These are phyloP conservation scores for Elanus axillaris DNA, from an alignment of 2,113 vertebrate species.

Conservation along the genomic window DNA sequence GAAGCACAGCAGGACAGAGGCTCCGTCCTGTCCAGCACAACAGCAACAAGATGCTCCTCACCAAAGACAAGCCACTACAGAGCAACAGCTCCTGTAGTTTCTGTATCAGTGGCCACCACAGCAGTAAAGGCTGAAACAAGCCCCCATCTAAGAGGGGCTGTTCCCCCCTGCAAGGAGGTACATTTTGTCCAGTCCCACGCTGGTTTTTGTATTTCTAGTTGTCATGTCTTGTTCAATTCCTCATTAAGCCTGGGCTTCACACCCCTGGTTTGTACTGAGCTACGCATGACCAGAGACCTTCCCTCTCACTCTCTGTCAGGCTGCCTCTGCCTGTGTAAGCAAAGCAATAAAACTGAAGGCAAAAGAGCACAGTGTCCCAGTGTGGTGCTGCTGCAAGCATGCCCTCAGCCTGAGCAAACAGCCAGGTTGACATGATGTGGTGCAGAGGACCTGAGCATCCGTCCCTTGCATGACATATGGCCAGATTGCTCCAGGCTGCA, in stretches of 20 bases:
- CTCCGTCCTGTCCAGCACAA: background rate
- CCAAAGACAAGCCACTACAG: background rate
- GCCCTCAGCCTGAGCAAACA: background rate
- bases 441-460: background rate
- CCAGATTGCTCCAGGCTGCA: background rate
- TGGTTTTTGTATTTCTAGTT: background rate
- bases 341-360: background rate
- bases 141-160: background rate
- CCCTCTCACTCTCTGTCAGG: background rate
- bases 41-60: accelerated
- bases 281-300: background rate
- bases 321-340: background rate
- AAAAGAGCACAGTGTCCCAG: accelerated
- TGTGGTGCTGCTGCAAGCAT: background rate
- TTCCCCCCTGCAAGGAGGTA: background rate
- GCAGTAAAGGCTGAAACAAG: background rate
- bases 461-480: accelerated
- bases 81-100: background rate
- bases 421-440: background rate
- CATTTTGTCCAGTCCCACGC: background rate
- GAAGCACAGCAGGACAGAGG: background rate
- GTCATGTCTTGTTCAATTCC: background rate
- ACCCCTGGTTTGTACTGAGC: background rate
- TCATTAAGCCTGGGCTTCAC: background rate
- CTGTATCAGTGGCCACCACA: background rate